Evolutionary conservation across 2,113 vertebrate genomes (phyloP).

Genomic region (Muntiacus reevesi): DNA sequence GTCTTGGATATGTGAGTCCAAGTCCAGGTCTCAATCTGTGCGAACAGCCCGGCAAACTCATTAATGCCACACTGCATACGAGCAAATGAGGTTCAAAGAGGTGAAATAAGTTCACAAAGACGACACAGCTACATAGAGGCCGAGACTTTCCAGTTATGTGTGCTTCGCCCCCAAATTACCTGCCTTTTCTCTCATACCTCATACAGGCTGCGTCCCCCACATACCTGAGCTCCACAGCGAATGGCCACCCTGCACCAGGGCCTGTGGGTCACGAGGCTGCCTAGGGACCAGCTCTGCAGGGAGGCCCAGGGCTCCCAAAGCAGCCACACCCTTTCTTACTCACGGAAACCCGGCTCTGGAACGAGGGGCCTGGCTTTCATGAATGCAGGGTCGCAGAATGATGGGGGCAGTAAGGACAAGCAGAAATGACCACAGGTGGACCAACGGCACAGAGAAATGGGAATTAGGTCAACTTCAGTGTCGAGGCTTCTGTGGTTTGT

Average conservation of each 20-base stretch:
- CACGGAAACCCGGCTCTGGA: not conserved
- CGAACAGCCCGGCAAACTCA: not conserved
- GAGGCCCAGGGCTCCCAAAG: not conserved
- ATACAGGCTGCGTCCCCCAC: not conserved
- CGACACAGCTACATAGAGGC: accelerated
- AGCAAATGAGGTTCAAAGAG: not conserved
- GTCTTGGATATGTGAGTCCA: not conserved
- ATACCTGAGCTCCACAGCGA: not conserved
- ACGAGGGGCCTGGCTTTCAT: not conserved
- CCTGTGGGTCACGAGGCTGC: not conserved
- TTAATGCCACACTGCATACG: accelerated
- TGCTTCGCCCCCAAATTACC: not conserved
- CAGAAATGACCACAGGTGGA: accelerated
- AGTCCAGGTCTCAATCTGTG: not conserved
- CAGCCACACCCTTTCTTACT: not conserved
- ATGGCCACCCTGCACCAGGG: accelerated
- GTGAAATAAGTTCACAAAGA: not conserved
- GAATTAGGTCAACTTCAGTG: not conserved
- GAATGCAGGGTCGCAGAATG: not conserved
- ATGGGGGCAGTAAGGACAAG: not conserved
- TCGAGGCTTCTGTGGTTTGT: not conserved
- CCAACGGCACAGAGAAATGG: not conserved
- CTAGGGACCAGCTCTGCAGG: not conserved
- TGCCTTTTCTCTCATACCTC: not conserved
- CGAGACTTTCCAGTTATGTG: not conserved